Percentiles rank a stretch among this genome's conserved stretches.
phyloP scores from a whole-genome alignment of 2,888 invertebrate genomes.

The Campopleginae sp. region DNA sequence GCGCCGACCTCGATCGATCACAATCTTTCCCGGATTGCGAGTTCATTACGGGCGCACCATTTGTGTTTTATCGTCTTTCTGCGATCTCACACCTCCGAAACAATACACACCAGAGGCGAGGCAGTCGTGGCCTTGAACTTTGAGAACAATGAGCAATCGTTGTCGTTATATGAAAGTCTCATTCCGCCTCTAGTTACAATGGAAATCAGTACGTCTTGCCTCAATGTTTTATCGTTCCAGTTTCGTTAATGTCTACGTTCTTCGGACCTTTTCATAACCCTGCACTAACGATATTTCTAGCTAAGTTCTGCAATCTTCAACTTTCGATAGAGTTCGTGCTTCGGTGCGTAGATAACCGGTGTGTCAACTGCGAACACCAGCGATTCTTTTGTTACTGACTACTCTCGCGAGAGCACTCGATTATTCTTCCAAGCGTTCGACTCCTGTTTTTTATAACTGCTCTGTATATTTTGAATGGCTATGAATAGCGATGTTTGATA shows the following conservation, averaged over 20 bases:
- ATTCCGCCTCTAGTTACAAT: not conserved
- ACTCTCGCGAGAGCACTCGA: not conserved
- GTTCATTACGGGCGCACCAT: constrained; percentile 42
- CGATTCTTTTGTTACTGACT: not conserved
- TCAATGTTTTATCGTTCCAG: not conserved
- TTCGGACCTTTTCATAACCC: not conserved
- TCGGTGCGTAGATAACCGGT: not conserved
- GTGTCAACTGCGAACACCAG: not conserved
- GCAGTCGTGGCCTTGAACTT: not conserved
- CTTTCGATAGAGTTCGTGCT: not conserved
- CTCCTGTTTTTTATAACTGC: not conserved
- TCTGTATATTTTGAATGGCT: too few species aligned
- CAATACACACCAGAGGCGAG: not conserved
- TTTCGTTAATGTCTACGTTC: constrained; percentile 3
- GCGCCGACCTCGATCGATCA: constrained; percentile 32
- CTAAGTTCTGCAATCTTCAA: not conserved
- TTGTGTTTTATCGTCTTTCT: constrained; percentile 1
- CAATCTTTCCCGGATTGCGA: constrained; percentile 52
- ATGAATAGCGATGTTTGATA: not conserved
- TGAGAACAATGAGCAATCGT: not conserved
- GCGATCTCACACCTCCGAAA: not conserved
- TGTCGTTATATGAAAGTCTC: not conserved
- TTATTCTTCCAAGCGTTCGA: not conserved
- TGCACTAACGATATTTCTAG: not conserved
- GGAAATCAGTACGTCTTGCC: not conserved